A percentile compares a stretch with the other conserved stretches of the same genome.
phyloP scores from a whole-genome alignment of 2,113 vertebrate genomes.

The Macquaria ambigua region DNA sequence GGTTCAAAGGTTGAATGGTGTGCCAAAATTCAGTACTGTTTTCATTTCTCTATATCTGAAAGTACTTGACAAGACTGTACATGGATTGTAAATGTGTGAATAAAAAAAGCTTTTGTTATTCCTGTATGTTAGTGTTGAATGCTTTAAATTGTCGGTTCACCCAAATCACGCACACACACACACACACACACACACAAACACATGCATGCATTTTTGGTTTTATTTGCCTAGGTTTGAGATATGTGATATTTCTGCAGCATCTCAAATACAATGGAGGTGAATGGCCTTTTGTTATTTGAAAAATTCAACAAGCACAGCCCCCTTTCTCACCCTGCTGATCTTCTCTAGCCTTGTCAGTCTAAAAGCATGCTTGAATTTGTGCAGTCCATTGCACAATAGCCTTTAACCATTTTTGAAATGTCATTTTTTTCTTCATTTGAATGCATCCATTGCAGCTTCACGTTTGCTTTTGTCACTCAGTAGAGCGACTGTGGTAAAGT shows the following conservation, averaged over 20 bases:
- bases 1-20: constrained; percentile 16
- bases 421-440: not conserved
- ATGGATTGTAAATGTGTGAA: constrained; percentile 79
- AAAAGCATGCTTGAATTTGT: not conserved
- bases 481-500: not conserved
- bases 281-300: too few species aligned
- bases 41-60: constrained; percentile 30
- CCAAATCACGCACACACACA: not conserved
- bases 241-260: not conserved
- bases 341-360: not conserved
- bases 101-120: constrained; percentile 60
- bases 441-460: not conserved
- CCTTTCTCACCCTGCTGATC: not conserved
- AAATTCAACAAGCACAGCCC: not conserved
- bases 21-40: constrained; percentile 50
- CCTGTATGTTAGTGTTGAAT: not conserved
- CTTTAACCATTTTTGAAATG: not conserved
- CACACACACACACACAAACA: too few species aligned
- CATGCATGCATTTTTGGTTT: not conserved
- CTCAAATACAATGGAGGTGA: not conserved
- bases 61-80: constrained; percentile 56
- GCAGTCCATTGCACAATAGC: not conserved
- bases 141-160: not conserved
- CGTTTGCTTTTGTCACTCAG: not conserved
- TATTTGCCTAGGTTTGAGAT: not conserved